These are phyloP conservation scores for Girardia tigrina DNA, from an alignment of 2,888 invertebrate species.

Conservation along the genomic window DNA sequence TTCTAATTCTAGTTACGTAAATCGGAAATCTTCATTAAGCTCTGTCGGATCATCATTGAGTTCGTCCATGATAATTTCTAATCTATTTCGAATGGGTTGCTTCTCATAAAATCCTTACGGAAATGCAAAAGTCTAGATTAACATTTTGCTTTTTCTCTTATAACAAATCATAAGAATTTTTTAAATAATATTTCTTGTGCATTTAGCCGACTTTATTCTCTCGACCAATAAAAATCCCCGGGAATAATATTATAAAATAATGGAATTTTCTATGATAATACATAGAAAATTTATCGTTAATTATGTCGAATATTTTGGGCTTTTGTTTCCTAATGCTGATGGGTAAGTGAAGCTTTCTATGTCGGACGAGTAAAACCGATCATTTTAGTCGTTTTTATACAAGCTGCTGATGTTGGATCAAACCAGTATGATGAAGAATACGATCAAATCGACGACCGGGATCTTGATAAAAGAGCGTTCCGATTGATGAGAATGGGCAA, in stretches of 20 bases:
- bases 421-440: not conserved
- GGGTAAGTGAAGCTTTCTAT: not conserved
- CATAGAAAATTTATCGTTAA: not conserved
- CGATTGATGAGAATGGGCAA: slow-evolving; percentile 18
- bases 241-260: not conserved
- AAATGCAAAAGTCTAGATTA: slow-evolving; percentile 7
- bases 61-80: not conserved
- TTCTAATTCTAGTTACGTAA: not conserved
- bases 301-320: not conserved
- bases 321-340: not conserved
- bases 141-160: not conserved
- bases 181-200: not conserved
- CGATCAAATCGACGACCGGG: not conserved
- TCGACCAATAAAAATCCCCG: not conserved
- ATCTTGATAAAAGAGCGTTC: not conserved
- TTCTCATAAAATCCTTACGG: not conserved
- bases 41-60: not conserved
- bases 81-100: not conserved
- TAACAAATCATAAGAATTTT: not conserved
- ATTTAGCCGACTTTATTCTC: not conserved
- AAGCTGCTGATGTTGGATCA: not conserved
- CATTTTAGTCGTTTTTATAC: not conserved
- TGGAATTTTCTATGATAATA: not conserved
- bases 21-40: slow-evolving; percentile 18
- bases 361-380: not conserved